Evolutionary conservation across 2,888 invertebrate genomes (phyloP), one percentile per base, ranked within the genome.

Genomic region (Tyria jacobaeae): DNA sequence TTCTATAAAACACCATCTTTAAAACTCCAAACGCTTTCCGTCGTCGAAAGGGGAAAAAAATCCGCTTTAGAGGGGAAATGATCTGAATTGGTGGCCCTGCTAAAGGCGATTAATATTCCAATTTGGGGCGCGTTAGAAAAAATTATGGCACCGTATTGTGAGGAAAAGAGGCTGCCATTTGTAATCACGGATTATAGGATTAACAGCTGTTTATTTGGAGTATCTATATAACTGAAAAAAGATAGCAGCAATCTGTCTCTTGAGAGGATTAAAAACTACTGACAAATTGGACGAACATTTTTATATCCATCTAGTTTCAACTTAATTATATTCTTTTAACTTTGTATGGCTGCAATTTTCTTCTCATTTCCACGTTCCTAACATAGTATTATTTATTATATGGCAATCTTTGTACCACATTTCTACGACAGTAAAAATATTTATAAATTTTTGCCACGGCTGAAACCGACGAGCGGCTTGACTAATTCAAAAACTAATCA

Each of bases 21-120:
- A 9, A 60, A 50, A n/a, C 34, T 39, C 17, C n/a, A n/a, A n/a
- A n/a, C n/a, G n/a, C n/a, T n/a, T n/a, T n/a, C n/a, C n/a, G n/a
- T n/a, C n/a, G n/a, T n/a, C n/a, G n/a, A n/a, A n/a, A n/a, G n/a
- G n/a, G n/a, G n/a, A n/a, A n/a, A n/a, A n/a, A n/a, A n/a, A n/a
- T 5, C 25, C 52, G 24, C 12, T 53, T 64, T 57, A 15, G 9
- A 10, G 10, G 21, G 41, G 17, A 67, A 60, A 60, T 21, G 15
- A 9, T 12, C 17, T 35, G 3, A 39, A 14, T 39, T 14, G 27
- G 31, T 17, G 48, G 60, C 17, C 55, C 57, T 57, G 57, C 62
- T 58, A 39, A 4, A 69, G 24, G 24, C 51, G 48, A 60, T 64
- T 65, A 60, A 72, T 65, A 72, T 72, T 68, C 57, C 55, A 68